phyloP scores from a whole-genome alignment of 2,888 invertebrate species.

The Ormyrus thymus region DNA sequence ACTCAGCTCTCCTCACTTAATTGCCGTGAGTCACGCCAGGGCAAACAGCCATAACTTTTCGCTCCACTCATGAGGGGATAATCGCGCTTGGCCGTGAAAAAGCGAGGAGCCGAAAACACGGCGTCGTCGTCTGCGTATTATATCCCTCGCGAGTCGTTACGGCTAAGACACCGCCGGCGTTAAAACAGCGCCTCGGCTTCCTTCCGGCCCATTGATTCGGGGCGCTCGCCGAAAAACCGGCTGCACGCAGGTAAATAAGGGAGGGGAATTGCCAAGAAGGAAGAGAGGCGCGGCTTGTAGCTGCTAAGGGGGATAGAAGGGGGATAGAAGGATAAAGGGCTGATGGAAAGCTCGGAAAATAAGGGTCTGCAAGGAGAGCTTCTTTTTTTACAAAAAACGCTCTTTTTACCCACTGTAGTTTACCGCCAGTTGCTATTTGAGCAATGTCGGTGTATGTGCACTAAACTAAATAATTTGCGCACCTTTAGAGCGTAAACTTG shows the following conservation, averaged over 20 bases:
- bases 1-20: constrained; percentile 38
- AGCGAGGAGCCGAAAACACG: constrained; percentile 40
- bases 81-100: constrained; percentile 42
- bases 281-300: neutral
- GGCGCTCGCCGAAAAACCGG: constrained; percentile 59
- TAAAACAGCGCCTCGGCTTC: constrained; percentile 63
- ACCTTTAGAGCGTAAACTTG: neutral
- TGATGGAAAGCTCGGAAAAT: neutral
- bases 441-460: too few relatives aligned
- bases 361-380: too few relatives aligned
- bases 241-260: constrained; percentile 68
- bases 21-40: constrained; percentile 56
- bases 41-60: constrained; percentile 48
- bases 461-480: neutral
- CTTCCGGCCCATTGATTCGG: constrained; percentile 69
- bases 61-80: constrained; percentile 47
- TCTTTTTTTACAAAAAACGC: too few relatives aligned
- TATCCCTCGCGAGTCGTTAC: constrained; percentile 38
- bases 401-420: too few relatives aligned
- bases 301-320: neutral
- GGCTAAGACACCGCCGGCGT: constrained; percentile 29
- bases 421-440: too few relatives aligned
- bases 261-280: constrained; percentile 67
- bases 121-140: constrained; percentile 4
- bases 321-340: neutral